Conservation (phyloP, 1,140 invertebrate genomes). For the Cephus cinctus region DNA sequence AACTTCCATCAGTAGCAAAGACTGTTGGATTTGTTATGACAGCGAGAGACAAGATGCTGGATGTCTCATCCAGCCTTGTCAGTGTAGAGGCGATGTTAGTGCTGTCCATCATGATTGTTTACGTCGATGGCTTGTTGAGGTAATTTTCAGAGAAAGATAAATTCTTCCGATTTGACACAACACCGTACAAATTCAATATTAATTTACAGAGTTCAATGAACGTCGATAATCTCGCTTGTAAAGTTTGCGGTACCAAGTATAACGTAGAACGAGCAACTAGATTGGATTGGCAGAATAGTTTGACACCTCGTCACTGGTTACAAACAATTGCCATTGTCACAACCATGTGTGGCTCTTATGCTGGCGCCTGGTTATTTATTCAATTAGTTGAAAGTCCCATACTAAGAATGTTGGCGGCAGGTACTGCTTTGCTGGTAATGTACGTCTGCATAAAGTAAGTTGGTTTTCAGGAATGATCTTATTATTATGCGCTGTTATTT, state of each 20-base stretch:
- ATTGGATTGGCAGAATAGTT: conserved; percentile 77
- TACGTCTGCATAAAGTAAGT: conserved; percentile 80
- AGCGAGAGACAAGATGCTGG: conserved; percentile 71
- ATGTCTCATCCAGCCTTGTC: conserved; percentile 85
- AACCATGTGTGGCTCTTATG: conserved; percentile 71
- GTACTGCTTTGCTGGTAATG: conserved; percentile 75
- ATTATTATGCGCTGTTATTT: too few relatives aligned
- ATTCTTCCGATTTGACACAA: not conserved
- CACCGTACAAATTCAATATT: not conserved
- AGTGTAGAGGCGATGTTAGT: conserved; percentile 86
- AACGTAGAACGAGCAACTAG: conserved; percentile 70
- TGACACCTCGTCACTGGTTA: conserved; percentile 79
- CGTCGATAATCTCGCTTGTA: conserved; percentile 70
- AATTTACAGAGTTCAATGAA: conserved; percentile 61
- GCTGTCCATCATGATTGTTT: conserved; percentile 91
- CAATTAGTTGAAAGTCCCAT: conserved; percentile 77
- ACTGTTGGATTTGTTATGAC: conserved; percentile 96
- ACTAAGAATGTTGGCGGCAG: conserved; percentile 76
- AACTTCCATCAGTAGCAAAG: conserved; percentile 54
- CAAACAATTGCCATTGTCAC: conserved; percentile 68
- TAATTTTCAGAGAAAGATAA: conserved; percentile 34
- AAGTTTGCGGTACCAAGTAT: conserved; percentile 78
- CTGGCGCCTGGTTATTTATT: conserved; percentile 77
- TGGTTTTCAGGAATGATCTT: conserved; percentile 11
- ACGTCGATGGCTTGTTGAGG: conserved; percentile 83